These are phyloP conservation scores for Adrianichthys oophorus DNA, from an alignment of 2,797 vertebrate species.

Conservation along the genomic window DNA sequence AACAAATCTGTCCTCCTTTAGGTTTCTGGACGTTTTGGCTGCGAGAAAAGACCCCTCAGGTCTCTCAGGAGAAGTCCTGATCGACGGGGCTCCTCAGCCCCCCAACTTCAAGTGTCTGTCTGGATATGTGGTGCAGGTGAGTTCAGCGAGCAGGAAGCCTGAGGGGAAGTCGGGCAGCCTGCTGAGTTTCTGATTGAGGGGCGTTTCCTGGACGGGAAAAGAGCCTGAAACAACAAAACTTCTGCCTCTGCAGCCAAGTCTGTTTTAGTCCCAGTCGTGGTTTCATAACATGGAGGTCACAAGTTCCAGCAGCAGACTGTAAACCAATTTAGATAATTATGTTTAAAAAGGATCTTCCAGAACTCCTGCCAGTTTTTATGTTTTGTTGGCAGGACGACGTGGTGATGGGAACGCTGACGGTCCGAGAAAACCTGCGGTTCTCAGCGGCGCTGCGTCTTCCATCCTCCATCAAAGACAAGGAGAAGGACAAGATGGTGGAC, in stretches of 20 bases:
- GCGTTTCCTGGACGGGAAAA: constrained; percentile 33
- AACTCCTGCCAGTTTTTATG: not conserved
- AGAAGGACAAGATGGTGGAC: constrained; percentile 83
- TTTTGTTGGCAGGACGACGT: constrained; percentile 85
- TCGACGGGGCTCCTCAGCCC: constrained; percentile 81
- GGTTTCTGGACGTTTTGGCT: constrained; percentile 83
- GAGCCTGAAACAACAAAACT: constrained; percentile 17
- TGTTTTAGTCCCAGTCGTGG: not conserved
- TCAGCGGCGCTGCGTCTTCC: constrained; percentile 91
- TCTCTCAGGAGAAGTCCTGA: constrained; percentile 80
- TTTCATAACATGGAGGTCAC: not conserved
- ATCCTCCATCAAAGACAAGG: constrained; percentile 67
- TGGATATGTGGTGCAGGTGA: constrained; percentile 87
- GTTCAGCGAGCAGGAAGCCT: constrained; percentile 10
- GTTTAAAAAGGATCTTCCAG: not conserved
- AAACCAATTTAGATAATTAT: not conserved
- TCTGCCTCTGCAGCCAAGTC: not conserved
- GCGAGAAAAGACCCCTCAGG: constrained; percentile 83
- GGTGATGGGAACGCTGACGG: constrained; percentile 93
- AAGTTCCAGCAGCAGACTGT: not conserved
- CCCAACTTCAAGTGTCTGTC: constrained; percentile 86
- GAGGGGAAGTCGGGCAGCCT: constrained; percentile 5
- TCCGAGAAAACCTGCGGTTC: constrained; percentile 91
- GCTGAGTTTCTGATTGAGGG: constrained; percentile 5
- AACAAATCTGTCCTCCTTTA: constrained; percentile 26